Base-by-base conservation (phyloP, 2,797 vertebrate genomes). In the Gouania willdenowi region DNA sequence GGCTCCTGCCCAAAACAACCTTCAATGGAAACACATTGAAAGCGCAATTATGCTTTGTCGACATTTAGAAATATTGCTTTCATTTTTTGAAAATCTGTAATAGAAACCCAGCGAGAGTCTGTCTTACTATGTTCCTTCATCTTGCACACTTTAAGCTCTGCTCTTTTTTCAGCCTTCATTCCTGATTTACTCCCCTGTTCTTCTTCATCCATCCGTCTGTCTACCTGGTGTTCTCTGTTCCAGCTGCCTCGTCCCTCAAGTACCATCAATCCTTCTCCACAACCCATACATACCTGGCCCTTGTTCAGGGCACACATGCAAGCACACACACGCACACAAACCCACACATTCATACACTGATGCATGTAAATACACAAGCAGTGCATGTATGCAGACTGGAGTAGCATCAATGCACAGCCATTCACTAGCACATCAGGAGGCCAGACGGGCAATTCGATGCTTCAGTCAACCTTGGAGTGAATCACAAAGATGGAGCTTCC, bases 181-280 rank as follows among this genome's bases (percentile, higher is more conserved):
- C 52, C 33, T 81, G 81, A 83, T 82, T 82, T 83, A 84, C 84
- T 70, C 70, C 69, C 70, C 48, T 19, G 49, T 51, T 77, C 71
- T 73, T 68, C 50, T 66, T 54, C 53, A 48, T 72, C 80, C 66
- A 50, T 75, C 79, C 26, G 70, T 76, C 51, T 43, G 38, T 74
- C 76, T 68, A 61, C 77, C 44, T 52, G 75, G 33, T 77, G 70
- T 43, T 61, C 66, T 62, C 61, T 57, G 58, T 71, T 74, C 78
- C 78, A 74, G 80, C 76, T 76, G 82, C 79, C n/a, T 59, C 42
- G 70, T 81, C 79, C 80, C 82, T 68, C 24, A 66, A 66, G 83
- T 58, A 61, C 68, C 59, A 81, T 84, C 79, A 84, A 87, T 84
- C 78, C 54, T 69, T 77, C 80, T 58, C 42, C 51, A 81, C 66